Evolutionary conservation across 64 coral and sea anemone species (phyloP).

Genomic region (Actinia tenebrosa): DNA sequence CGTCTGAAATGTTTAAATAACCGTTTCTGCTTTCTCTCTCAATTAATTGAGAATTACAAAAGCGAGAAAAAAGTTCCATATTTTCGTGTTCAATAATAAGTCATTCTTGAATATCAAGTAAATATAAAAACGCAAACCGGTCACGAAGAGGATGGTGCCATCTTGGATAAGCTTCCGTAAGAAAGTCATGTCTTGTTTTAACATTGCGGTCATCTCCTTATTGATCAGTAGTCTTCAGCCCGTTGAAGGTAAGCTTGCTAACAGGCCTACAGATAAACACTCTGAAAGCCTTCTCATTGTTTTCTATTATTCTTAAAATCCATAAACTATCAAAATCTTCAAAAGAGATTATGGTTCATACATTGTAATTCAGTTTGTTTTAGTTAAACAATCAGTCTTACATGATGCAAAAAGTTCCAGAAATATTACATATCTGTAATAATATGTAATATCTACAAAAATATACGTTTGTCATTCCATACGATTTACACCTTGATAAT

Average conservation of each 20-base stretch:
- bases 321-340: neutral
- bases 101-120: neutral
- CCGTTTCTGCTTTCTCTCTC: too few species aligned
- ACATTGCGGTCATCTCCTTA: neutral
- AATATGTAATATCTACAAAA: too few species aligned
- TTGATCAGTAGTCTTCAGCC: neutral
- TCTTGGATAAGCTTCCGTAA: neutral
- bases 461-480: too few species aligned
- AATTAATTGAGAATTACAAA: too few species aligned
- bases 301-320: neutral
- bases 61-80: too few species aligned
- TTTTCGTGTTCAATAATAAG: neutral
- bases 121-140: neutral
- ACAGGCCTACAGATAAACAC: neutral
- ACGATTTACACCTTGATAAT: too few species aligned
- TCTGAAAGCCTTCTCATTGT: neutral
- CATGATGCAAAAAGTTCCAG: too few species aligned
- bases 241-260: neutral
- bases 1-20: too few species aligned
- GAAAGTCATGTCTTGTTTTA: neutral
- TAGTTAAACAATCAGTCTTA: too few species aligned
- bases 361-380: too few species aligned
- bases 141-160: neutral
- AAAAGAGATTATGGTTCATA: too few species aligned
- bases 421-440: too few species aligned